These are phyloP conservation scores for Bimastos eiseni DNA, from an alignment of 2,888 invertebrate species.

Conservation along the genomic window DNA sequence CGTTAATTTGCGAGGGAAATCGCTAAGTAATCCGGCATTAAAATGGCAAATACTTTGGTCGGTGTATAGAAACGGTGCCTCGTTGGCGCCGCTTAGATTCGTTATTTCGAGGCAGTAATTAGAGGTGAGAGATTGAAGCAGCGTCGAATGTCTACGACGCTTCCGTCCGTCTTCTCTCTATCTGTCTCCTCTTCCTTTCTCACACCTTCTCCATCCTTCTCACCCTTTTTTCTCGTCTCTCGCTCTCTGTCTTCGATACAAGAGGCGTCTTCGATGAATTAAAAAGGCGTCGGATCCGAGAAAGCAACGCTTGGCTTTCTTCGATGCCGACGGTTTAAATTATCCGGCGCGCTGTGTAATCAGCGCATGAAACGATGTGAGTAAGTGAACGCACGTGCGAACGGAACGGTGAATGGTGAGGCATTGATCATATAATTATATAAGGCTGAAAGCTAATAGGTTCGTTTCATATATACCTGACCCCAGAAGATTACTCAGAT, in stretches of 20 bases:
- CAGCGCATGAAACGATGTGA: neutral
- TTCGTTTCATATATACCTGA: neutral
- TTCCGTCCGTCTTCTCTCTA: neutral
- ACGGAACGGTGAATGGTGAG: neutral
- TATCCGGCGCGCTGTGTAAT: neutral
- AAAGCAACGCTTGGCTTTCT: neutral
- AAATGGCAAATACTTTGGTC: neutral
- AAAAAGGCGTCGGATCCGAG: neutral
- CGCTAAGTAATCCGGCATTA: neutral
- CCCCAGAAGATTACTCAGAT: no score
- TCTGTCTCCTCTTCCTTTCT: neutral
- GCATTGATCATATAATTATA: no score
- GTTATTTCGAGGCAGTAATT: neutral
- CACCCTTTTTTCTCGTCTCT: neutral
- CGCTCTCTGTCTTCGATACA: neutral
- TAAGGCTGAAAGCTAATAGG: neutral
- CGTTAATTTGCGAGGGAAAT: neutral
- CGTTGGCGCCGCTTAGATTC: neutral
- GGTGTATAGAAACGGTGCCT: neutral
- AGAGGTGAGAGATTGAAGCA: neutral
- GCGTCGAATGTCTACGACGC: neutral
- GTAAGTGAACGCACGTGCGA: neutral
- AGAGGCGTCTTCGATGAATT: neutral
- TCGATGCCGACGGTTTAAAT: neutral
- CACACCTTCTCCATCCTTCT: neutral